Evolutionary conservation across 2,797 vertebrate species (phyloP), one percentile per base, ranked within the genome.

Genomic region (Mastacembelus armatus): DNA sequence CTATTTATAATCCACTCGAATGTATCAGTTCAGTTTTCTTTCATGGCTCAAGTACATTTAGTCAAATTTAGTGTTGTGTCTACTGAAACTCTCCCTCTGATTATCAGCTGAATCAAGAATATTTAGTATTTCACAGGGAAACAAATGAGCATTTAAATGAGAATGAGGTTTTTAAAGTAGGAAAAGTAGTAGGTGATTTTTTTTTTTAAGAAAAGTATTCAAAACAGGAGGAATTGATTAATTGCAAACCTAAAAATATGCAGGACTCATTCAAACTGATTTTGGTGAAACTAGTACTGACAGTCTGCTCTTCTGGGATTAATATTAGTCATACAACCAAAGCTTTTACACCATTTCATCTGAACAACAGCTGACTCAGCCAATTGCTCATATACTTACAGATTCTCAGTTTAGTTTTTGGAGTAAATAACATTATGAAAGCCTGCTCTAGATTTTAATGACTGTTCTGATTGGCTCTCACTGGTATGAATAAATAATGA

Each of bases 401-500:
- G 19, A 52, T 52, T 55, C 45, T 12, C 3, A 2, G 14, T 70
- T 51, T 11, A 15, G 49, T 32, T 42, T 14, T 32, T 35, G 40
- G 3, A 33, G 27, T 26, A 35, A 40, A 49, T 2, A 27, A 1
- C 10, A 11, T n/a, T 3, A 42, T 15, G 71, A 22, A 40, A 42
- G 39, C 10, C 32, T 26, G n/a, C 21, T 61, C 36, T 47, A 26
- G 21, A 39, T 39, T 22, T 43, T 52, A 40, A 57, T 50, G 24
- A 56, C 24, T 6, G 26, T 9, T 32, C 21, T 47, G 40, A 59
- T 70, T 63, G 71, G 26, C 43, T 0, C 0, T 3, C 19, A n/a
- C 4, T 10, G 15, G 3, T 44, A 8, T 22, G 43, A 35, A 59
- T 70, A 40, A 55, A 61, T 74, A 70, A 54, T 38, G 42, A 50